A percentile compares a stretch with the other conserved stretches of the same genome.
Conservation (phyloP, 92 coral and sea anemone genomes). For the Siderastrea siderea region DNA sequence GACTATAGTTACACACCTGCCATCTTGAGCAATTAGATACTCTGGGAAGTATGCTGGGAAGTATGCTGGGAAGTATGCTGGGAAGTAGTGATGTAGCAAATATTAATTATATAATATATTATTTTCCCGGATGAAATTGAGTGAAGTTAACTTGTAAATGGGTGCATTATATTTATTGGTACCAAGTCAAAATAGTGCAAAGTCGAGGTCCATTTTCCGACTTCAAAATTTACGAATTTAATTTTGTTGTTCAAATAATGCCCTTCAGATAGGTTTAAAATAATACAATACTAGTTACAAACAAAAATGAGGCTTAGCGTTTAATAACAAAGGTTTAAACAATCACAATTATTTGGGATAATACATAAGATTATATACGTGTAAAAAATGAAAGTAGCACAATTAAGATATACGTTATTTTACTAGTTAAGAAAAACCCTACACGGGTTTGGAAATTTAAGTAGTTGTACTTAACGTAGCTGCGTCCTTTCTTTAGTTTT, state of each 20-base stretch:
- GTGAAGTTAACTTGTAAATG: background rate
- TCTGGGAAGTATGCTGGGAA: background rate
- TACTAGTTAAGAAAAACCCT: no score
- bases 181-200: slow-evolving; percentile 9
- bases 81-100: no score
- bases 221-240: slow-evolving; percentile 13
- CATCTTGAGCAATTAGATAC: slow-evolving; percentile 79
- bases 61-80: background rate
- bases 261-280: slow-evolving; percentile 5
- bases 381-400: background rate
- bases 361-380: background rate
- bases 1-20: slow-evolving; percentile 85
- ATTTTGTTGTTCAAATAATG: slow-evolving; percentile 3
- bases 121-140: background rate
- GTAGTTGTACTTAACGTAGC: no score
- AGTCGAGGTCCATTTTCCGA: slow-evolving; percentile 3
- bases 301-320: background rate
- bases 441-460: no score
- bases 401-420: background rate
- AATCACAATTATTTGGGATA: slow-evolving; percentile 2
- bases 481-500: no score
- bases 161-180: background rate
- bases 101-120: background rate
- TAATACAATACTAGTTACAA: background rate
- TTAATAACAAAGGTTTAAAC: background rate